These are phyloP conservation scores for Tryphoninae sp. DNA, from an alignment of 2,888 invertebrate species.

Conservation along the genomic window DNA sequence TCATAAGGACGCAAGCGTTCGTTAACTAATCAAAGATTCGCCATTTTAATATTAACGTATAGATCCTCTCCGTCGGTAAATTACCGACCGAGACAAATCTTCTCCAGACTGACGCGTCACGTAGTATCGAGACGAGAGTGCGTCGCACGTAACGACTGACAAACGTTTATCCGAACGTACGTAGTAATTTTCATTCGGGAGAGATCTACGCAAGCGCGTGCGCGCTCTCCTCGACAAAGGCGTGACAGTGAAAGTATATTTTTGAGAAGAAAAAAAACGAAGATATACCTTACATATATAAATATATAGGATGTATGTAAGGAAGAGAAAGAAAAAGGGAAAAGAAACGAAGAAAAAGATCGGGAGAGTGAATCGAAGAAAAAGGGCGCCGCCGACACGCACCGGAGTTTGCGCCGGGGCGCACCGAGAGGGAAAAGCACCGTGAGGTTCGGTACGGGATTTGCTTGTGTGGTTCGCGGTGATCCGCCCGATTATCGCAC, in stretches of 20 bases:
- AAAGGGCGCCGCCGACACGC: slow-evolving; percentile 53
- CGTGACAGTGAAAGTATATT: slow-evolving; percentile 59
- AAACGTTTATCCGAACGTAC: slow-evolving; percentile 11
- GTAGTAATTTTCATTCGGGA: slow-evolving; percentile 54
- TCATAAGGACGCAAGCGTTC: slow-evolving; percentile 9
- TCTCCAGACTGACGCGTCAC: slow-evolving; percentile 29
- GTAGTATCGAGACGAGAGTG: slow-evolving; percentile 26
- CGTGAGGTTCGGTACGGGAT: slow-evolving; percentile 45
- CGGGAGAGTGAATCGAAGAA: slow-evolving; percentile 18
- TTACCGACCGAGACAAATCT: slow-evolving; percentile 11
- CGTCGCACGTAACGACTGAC: slow-evolving; percentile 8
- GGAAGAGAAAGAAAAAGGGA: not conserved
- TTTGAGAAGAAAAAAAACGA: not conserved
- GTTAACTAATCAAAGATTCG: not conserved
- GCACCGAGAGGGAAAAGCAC: slow-evolving; percentile 57
- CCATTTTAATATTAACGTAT: not conserved
- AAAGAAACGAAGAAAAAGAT: not conserved
- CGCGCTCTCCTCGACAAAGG: slow-evolving; percentile 49
- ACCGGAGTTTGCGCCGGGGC: slow-evolving; percentile 22
- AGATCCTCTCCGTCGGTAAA: slow-evolving; percentile 3
- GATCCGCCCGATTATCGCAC: slow-evolving; percentile 73
- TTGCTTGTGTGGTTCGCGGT: slow-evolving; percentile 66
- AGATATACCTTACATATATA: not conserved
- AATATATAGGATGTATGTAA: slow-evolving; percentile 18
- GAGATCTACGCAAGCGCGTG: slow-evolving; percentile 55